Conservation (phyloP, 2,113 vertebrate species). For the Odontophorus gujanensis region DNA sequence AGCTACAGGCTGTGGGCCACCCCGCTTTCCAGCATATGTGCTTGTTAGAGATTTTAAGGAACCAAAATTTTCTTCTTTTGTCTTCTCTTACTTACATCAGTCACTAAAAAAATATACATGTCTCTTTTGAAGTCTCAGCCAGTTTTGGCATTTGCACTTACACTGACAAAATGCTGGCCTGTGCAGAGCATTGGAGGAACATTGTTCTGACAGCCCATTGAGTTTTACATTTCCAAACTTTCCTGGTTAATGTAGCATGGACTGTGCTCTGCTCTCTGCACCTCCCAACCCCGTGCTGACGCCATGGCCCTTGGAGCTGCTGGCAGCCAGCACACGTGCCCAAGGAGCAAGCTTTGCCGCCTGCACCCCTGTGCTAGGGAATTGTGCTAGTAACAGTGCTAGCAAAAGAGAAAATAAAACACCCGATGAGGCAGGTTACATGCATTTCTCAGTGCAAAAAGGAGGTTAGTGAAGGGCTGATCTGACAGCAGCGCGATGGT, state of each 20-base stretch:
- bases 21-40: not conserved
- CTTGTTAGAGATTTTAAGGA: not conserved
- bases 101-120: not conserved
- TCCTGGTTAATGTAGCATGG: slow-evolving; percentile 18
- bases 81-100: not conserved
- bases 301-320: not conserved
- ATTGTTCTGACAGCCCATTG: slow-evolving; percentile 65
- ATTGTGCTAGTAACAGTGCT: not conserved
- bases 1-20: not conserved
- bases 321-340: not conserved
- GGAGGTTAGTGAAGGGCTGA: not conserved
- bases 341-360: not conserved
- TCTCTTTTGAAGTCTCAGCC: slow-evolving; percentile 29
- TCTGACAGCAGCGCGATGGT: rapidly evolving
- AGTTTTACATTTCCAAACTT: not conserved
- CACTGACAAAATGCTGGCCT: slow-evolving; percentile 42
- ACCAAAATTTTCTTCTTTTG: not conserved
- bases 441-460: no score
- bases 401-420: not conserved
- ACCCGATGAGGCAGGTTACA: rapidly evolving
- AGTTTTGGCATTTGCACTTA: slow-evolving; percentile 29
- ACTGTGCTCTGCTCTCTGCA: not conserved
- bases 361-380: not conserved
- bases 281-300: rapidly evolving
- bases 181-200: not conserved